Base-by-base conservation (phyloP, 1,140 invertebrate genomes). In the Portunus trituberculatus region DNA sequence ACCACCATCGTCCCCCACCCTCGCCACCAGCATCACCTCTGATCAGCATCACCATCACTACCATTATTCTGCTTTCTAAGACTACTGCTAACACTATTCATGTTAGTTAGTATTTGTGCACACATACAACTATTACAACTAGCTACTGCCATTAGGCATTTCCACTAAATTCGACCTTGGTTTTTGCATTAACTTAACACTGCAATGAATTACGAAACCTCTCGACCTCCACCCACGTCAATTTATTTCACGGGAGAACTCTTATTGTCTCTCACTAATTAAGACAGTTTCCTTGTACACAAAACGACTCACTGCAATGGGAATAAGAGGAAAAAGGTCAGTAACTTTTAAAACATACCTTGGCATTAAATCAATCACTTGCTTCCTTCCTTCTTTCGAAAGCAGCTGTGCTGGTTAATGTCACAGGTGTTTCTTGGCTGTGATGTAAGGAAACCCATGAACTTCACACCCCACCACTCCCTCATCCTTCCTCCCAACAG, bases 361-460 rank as follows among this genome's bases (percentile, higher is more conserved):
- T 46, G 87, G 10, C 32, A 39, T 89, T 39, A 89, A 89, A 89
- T 89, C 25, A 45, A 89, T 39, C 25, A 89, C 32, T 7, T 89
- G 25, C 6, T 89, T 89, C 32, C 16, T 89, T 46, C 39, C 32
- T 28, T 12, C 6, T 48, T 46, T 2, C n/a, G 88, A 29, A 45
- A 48, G 88, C n/a, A n/a, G 4, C n/a, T 28, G 45, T 46, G 45
- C 20, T 52, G 20, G 48, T 16, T 90, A 28, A 76, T 76, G 67
- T 76, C 67, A 76, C 67, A n/a, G 67, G n/a, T 76, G n/a, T 76
- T 76, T n/a, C n/a, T 76, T n/a, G 20, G 6, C 10, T 76, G n/a
- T 76, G 67, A n/a, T 1, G 16, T 25, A 25, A 76, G n/a, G 3
- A 39, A 39, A 39, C 39, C 25, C 25, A 25, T 76, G 25, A 25